Evolutionary conservation across 2,888 invertebrate species (phyloP).

Genomic region (Eupelmus urozonus): DNA sequence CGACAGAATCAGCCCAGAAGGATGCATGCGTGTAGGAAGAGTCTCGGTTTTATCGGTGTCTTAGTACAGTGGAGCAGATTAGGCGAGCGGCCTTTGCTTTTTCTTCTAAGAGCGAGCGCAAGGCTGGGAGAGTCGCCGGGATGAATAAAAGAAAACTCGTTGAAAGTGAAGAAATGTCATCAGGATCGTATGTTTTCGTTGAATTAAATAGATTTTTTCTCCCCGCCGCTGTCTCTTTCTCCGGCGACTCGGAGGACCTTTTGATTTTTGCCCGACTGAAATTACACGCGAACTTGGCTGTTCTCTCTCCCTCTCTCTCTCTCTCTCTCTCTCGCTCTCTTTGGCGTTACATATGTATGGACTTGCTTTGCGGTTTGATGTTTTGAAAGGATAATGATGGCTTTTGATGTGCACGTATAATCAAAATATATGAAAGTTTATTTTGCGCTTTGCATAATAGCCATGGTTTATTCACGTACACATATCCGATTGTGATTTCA

Average conservation of each 20-base stretch:
- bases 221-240: not conserved
- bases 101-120: not conserved
- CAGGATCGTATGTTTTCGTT: slow-evolving; percentile 42
- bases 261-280: slow-evolving; percentile 15
- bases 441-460: not conserved
- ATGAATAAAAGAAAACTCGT: slow-evolving; percentile 59
- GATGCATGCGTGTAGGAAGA: too few relatives aligned
- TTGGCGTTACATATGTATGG: slow-evolving; percentile 19
- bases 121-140: not conserved
- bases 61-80: too few relatives aligned
- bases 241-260: not conserved
- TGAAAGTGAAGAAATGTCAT: slow-evolving; percentile 48
- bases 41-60: too few relatives aligned
- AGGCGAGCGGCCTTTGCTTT: too few relatives aligned
- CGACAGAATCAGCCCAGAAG: too few relatives aligned
- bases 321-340: slow-evolving; percentile 1
- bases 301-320: not conserved
- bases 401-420: slow-evolving; percentile 17
- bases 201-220: slow-evolving; percentile 40
- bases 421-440: slow-evolving; percentile 12
- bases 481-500: too few relatives aligned
- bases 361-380: not conserved
- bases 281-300: not conserved
- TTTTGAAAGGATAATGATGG: slow-evolving; percentile 8
- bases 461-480: not conserved